Evolutionary conservation across 1,140 invertebrate species (phyloP), one percentile per base, ranked within the genome.

Genomic region (Vanessa tameamea): DNA sequence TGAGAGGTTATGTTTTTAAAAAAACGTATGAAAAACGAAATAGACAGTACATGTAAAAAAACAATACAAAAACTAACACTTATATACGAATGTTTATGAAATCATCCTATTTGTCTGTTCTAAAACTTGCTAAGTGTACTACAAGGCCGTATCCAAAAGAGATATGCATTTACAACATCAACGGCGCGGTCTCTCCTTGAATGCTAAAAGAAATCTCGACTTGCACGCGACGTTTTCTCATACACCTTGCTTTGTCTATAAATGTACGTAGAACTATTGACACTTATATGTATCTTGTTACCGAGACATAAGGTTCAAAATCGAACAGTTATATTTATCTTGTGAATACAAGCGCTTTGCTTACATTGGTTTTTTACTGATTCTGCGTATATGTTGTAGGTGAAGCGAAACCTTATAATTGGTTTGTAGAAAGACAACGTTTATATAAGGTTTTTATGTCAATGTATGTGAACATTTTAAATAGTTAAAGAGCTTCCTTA

Each of bases 171-270:
- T 75, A 67, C 73, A 75, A 71, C 73, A 75, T 75, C 73, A 55
- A 20, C 55, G 69, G 68, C 67, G 53, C 55, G 55, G 68, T 74
- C 63, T 75, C 73, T 75, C 73, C 73, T 75, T 75, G 73, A 75
- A 75, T 75, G 73, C 55, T 75, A 75, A 75, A 71, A 75, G 73
- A 75, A 75, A 75, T 75, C 73, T 70, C 50, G 68, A 53, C 73
- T 75, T 75, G 73, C 73, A 75, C 73, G 73, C 73, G 63, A 75
- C 68, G 73, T 68, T 75, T 75, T 75, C 73, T 66, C 70, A 72
- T 75, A 75, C 73, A 75, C 73, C 73, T 75, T 75, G 73, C 68
- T 75, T 75, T 75, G 73, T 75, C 73, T 75, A 75, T 75, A 75
- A 75, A 70, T 26, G 73, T 61, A 70, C 55, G 51, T 48, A 43